A percentile compares a stretch with the other conserved stretches of the same genome.
phyloP scores from a whole-genome alignment of 2,113 vertebrate genomes.

The Felis chaus region DNA sequence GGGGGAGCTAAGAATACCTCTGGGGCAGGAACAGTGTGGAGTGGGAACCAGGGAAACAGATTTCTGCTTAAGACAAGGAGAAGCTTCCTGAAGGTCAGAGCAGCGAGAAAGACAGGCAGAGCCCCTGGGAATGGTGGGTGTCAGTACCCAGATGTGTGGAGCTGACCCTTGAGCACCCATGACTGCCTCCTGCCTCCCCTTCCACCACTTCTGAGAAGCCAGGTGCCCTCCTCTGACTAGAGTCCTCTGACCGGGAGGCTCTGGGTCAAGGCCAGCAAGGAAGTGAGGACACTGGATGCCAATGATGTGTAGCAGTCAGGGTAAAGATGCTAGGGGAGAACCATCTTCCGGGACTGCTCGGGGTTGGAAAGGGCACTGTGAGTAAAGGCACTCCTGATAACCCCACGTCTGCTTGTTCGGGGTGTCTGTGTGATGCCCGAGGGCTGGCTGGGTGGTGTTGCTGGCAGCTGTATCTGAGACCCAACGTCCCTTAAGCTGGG shows the following conservation, averaged over 20 bases:
- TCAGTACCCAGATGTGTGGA: accelerated
- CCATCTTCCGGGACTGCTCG: background rate
- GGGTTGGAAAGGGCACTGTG: background rate
- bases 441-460: background rate
- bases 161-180: background rate
- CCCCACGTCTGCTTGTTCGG: accelerated
- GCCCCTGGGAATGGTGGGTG: background rate
- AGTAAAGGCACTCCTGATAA: background rate
- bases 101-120: background rate
- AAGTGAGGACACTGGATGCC: background rate
- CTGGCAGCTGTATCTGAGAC: background rate
- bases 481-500: background rate
- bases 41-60: background rate
- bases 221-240: background rate
- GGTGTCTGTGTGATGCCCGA: background rate
- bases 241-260: background rate
- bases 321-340: background rate
- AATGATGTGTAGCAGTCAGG: background rate
- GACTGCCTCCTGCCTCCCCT: background rate
- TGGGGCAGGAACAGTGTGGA: background rate
- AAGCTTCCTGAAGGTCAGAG: background rate
- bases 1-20: background rate
- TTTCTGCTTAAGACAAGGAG: background rate
- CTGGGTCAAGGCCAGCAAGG: background rate
- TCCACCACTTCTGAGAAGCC: background rate